A percentile compares a stretch with the other conserved stretches of the same genome.
Evolutionary conservation across 1,140 invertebrate species (phyloP).

Genomic region (Phenacoccus solenopsis): DNA sequence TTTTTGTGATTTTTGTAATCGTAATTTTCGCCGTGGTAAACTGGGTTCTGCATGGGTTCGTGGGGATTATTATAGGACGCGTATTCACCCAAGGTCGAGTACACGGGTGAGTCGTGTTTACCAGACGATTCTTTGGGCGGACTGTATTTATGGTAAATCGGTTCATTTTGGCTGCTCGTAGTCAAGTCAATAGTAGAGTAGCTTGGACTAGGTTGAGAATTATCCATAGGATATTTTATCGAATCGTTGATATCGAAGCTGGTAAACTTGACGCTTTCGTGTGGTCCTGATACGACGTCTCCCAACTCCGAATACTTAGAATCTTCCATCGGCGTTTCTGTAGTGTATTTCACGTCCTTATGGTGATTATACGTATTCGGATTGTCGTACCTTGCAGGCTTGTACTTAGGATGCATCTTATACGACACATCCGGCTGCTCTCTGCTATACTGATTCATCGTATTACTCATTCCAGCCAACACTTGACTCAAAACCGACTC

Average conservation of each 20-base stretch:
- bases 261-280: conserved; percentile 8
- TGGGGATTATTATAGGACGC: background rate
- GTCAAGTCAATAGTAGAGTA: conserved; percentile 5
- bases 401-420: conserved; percentile 20
- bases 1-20: conserved; percentile 2
- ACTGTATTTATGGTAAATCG: background rate
- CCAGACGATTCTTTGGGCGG: background rate
- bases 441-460: conserved; percentile 23
- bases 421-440: conserved; percentile 19
- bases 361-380: background rate
- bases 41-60: conserved; percentile 5
- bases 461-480: conserved; percentile 40
- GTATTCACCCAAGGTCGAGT: background rate
- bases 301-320: conserved; percentile 7
- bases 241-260: conserved; percentile 15
- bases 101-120: background rate
- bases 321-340: background rate
- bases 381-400: conserved; percentile 13
- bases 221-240: background rate
- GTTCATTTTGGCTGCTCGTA: background rate
- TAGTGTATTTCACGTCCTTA: background rate
- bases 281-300: background rate
- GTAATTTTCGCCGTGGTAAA: background rate
- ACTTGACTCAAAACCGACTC: conserved; percentile 60
- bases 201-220: background rate